Percentiles rank a stretch among this genome's conserved stretches.
Evolutionary conservation across 2,888 invertebrate genomes (phyloP).

Genomic region (Ischnura elegans): DNA sequence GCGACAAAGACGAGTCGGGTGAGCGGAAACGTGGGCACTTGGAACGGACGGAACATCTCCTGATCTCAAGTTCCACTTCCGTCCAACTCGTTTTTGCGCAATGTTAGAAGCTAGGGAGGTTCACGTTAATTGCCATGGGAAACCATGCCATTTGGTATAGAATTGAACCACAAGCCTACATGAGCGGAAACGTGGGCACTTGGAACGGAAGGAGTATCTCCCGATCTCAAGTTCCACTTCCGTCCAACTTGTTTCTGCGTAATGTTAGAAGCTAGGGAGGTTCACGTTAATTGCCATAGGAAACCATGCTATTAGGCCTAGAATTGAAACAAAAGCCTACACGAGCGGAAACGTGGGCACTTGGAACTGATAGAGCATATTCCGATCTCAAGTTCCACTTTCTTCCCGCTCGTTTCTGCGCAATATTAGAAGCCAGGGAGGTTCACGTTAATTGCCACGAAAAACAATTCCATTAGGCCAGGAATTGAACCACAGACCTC

Average conservation of each 20-base stretch:
- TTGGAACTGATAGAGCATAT: neutral
- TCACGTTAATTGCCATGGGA: no score
- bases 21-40: neutral
- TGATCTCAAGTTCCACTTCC: neutral
- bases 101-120: no score
- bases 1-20: conserved; percentile 7
- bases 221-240: neutral
- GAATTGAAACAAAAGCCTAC: no score
- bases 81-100: neutral
- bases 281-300: no score
- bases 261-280: no score
- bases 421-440: no score
- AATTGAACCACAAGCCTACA: no score
- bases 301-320: no score
- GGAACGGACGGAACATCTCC: neutral
- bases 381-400: neutral
- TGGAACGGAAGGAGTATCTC: neutral
- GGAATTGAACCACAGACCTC: no score
- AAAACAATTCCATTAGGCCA: no score
- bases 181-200: neutral
- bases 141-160: no score
- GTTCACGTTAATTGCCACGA: no score
- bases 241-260: neutral
- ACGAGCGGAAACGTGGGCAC: neutral
- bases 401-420: neutral